Base-by-base conservation (phyloP, 2,113 vertebrate genomes). In the Pipra filicauda region DNA sequence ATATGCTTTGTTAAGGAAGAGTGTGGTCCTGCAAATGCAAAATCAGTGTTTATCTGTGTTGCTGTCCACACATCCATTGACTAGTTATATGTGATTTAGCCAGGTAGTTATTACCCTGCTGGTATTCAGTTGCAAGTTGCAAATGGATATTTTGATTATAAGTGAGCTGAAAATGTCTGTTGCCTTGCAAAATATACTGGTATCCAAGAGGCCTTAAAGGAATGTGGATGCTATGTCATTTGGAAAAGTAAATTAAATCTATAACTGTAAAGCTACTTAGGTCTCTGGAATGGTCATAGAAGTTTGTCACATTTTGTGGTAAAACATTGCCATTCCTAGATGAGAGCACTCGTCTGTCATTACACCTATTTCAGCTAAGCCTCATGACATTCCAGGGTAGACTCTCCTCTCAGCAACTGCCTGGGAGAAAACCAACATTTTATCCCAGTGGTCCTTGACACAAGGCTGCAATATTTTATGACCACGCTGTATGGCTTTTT, bases 221-320 rank as follows among this genome's bases (percentile, higher is more conserved):
- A 41, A 80, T 67, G n/a, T 66, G 26, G 15, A 20, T 15, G 6
- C 27, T 52, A 20, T 31, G 13, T 70, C 12, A 43, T 70, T 85
- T 62, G 23, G 39, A 85, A 94, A 95, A 88, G 44, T 79, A 81
- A 96, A 87, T 84, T 54, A 73, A 84, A 91, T 78, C 33, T 59
- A 6, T 59, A 74, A 92, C 43, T 64, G 18, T 82, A 65, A 79
- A 78, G 6, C 48, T 64, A n/a, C 21, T 91, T 85, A 2, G 5
- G 31, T 82, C 71, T 65, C 18, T 75, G 35, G 16, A 81, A 58
- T 0, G 0, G 10, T 65, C 43, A 57, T 17, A 41, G 28, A 46
- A n/a, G 41, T 70, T 91, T 79, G 52, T 90, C 85, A 79, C 6
- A 24, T 91, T 93, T 87, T 41, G 5, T 33, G 18, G 39, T 66